Evolutionary conservation across 2,888 invertebrate species (phyloP).

Genomic region (Amitus sp.): DNA sequence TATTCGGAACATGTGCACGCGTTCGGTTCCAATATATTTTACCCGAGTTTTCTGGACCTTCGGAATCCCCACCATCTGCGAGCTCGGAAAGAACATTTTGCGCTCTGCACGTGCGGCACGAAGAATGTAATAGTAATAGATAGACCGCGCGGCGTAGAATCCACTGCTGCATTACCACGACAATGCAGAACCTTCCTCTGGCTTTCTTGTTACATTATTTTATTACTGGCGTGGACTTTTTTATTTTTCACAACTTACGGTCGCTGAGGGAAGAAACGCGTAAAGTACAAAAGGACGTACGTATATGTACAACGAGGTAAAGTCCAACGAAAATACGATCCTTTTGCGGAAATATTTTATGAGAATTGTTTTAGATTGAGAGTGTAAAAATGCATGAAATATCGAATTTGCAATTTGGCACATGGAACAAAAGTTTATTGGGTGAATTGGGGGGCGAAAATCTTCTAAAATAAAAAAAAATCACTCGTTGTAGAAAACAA

Average conservation of each 20-base stretch:
- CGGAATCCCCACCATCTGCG: constrained; percentile 20
- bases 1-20: constrained; percentile 2
- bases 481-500: no score
- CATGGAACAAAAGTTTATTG: no score
- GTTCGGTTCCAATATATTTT: constrained; percentile 10
- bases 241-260: constrained; percentile 43
- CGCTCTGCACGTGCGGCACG: constrained; percentile 38
- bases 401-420: no score
- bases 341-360: no score
- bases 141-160: constrained; percentile 43
- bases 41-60: constrained; percentile 15
- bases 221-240: constrained; percentile 43
- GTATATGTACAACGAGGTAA: background rate
- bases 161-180: constrained; percentile 47
- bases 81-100: constrained; percentile 25
- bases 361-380: no score
- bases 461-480: no score
- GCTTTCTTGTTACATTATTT: constrained; percentile 43
- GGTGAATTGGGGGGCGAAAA: no score
- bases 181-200: constrained; percentile 45
- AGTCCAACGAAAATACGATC: no score
- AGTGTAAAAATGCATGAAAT: no score
- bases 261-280: constrained; percentile 29
- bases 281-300: constrained; percentile 22
- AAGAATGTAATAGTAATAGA: constrained; percentile 50